A percentile compares a stretch with the other conserved stretches of the same genome.
phyloP scores from a whole-genome alignment of 2,797 vertebrate genomes.

The Epinephelus coioides region DNA sequence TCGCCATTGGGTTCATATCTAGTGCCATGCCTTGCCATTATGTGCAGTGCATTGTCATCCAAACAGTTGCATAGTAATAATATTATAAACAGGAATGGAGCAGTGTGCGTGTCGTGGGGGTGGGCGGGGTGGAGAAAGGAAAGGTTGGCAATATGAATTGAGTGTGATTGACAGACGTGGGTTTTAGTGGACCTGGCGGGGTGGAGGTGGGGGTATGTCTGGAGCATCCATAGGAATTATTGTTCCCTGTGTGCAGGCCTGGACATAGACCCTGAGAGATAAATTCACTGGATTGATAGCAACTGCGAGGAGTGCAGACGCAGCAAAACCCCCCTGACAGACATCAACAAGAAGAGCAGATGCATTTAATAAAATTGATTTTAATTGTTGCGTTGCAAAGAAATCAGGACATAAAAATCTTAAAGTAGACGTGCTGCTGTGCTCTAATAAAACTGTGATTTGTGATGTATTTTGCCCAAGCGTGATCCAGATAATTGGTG shows the following conservation, averaged over 20 bases:
- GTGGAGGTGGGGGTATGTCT: constrained; percentile 78
- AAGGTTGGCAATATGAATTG: constrained; percentile 79
- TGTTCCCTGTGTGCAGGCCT: constrained; percentile 81
- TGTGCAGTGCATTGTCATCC: constrained; percentile 80
- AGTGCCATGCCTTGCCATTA: constrained; percentile 62
- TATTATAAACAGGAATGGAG: constrained; percentile 79
- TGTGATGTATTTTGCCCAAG: constrained; percentile 46
- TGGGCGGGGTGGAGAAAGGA: constrained; percentile 81
- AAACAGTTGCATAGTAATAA: constrained; percentile 81
- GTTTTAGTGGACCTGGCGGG: constrained; percentile 79
- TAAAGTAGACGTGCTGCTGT: constrained; percentile 15
- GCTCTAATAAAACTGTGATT: constrained; percentile 28
- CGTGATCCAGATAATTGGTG: constrained; percentile 61
- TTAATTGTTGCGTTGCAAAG: not conserved
- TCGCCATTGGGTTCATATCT: constrained; percentile 59
- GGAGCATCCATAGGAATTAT: constrained; percentile 83
- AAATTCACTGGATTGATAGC: constrained; percentile 69
- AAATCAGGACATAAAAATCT: not conserved
- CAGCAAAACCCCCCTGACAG: constrained; percentile 70
- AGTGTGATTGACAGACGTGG: constrained; percentile 87
- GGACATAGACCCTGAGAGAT: constrained; percentile 68
- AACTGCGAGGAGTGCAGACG: constrained; percentile 75
- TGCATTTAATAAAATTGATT: constrained; percentile 16
- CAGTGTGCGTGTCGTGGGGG: constrained; percentile 79
- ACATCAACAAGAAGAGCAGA: constrained; percentile 67